Conservation (phyloP, 2,113 vertebrate genomes). For the Ameiurus melas region DNA sequence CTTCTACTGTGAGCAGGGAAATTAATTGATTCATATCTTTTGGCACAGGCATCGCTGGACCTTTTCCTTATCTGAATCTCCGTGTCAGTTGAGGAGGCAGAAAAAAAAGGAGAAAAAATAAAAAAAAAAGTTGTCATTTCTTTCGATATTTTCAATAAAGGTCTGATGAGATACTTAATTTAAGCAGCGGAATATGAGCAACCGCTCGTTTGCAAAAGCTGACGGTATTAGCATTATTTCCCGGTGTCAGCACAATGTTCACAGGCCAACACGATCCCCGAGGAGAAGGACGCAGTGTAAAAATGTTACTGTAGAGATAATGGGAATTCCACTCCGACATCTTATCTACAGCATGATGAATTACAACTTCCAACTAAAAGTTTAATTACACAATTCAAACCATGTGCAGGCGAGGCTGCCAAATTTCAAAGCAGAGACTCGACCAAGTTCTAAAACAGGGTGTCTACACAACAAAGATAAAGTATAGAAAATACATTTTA, state of each 20-base stretch:
- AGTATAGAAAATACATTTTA: neutral
- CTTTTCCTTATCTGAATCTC: slow-evolving; percentile 33
- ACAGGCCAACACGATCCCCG: slow-evolving; percentile 2
- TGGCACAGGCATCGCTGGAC: slow-evolving; percentile 25
- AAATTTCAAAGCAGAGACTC: neutral
- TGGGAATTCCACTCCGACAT: slow-evolving; percentile 27
- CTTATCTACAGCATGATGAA: slow-evolving; percentile 33
- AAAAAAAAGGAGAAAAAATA: neutral
- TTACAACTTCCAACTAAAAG: slow-evolving; percentile 17
- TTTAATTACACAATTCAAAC: slow-evolving; percentile 29
- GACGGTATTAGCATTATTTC: slow-evolving; percentile 25
- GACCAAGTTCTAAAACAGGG: neutral
- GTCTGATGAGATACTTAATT: slow-evolving; percentile 46
- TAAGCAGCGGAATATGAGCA: slow-evolving; percentile 36
- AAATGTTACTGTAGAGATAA: slow-evolving; percentile 37
- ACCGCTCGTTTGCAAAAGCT: slow-evolving; percentile 32
- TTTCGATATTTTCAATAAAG: slow-evolving; percentile 47
- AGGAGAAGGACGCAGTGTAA: slow-evolving; percentile 15
- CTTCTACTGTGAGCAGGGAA: slow-evolving; percentile 44
- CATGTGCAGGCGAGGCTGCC: neutral
- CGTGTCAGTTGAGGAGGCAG: neutral
- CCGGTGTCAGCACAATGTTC: neutral
- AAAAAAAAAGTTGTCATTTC: slow-evolving; percentile 19
- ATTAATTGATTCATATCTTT: slow-evolving; percentile 58
- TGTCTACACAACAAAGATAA: neutral